These are phyloP conservation scores for Trichonephila clavata DNA, from an alignment of 1,140 invertebrate genomes.

Conservation along the genomic window DNA sequence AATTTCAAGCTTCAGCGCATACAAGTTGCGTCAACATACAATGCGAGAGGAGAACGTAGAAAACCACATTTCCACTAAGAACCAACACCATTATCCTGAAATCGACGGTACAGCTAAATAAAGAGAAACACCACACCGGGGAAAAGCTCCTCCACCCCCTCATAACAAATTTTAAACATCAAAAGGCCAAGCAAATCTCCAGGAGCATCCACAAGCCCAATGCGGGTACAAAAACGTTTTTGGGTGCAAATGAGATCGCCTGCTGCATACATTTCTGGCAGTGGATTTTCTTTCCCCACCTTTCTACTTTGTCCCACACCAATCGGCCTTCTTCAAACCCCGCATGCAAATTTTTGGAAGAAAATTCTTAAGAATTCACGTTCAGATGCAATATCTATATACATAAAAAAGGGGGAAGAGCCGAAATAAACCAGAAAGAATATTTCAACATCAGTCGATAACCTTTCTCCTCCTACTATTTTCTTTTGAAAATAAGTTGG, in stretches of 20 bases:
- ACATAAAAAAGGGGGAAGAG: background rate
- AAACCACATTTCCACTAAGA: background rate
- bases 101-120: background rate
- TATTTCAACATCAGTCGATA: background rate
- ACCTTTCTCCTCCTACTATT: background rate
- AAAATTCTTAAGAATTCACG: background rate
- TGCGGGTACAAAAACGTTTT: background rate
- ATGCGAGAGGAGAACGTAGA: background rate
- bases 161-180: background rate
- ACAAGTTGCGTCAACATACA: background rate
- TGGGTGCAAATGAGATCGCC: conserved; percentile 15
- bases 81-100: background rate
- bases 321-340: background rate
- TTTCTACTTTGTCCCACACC: background rate
- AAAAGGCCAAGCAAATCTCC: background rate
- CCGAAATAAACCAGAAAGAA: background rate
- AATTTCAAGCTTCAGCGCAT: conserved; percentile 4
- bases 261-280: conserved; percentile 32
- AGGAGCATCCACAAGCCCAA: background rate
- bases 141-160: no score
- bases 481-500: background rate
- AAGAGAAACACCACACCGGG: background rate
- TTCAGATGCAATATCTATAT: background rate
- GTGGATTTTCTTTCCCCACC: background rate
- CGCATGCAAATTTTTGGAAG: background rate